These are phyloP conservation scores for Ochotona princeps DNA, from an alignment of 2,113 vertebrate species.

Conservation along the genomic window DNA sequence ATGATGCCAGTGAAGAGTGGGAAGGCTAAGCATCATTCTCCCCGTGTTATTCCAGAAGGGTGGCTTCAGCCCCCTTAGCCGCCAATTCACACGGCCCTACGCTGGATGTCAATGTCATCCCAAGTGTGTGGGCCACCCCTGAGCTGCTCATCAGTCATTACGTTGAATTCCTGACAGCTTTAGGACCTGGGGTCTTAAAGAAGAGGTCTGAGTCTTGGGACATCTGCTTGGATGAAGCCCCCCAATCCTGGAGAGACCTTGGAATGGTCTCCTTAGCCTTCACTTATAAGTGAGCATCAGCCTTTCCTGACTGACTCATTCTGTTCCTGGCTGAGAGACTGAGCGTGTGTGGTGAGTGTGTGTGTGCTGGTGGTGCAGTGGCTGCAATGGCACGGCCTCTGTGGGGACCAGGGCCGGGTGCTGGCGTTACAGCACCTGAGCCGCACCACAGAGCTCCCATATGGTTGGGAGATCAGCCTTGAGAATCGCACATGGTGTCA, in stretches of 20 bases:
- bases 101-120: background rate
- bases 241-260: no score
- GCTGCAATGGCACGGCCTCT: no score
- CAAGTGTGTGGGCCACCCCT: no score
- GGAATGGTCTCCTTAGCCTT: background rate
- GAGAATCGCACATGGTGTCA: slow-evolving; percentile 59
- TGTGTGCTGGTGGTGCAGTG: background rate
- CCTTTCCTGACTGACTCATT: background rate
- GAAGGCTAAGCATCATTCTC: background rate
- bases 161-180: background rate
- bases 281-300: background rate
- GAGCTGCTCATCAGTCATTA: no score
- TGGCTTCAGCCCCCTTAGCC: fast-evolving
- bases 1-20: background rate
- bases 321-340: background rate
- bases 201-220: background rate
- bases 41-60: background rate
- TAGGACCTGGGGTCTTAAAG: background rate
- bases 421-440: background rate
- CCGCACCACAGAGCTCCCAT: slow-evolving; percentile 39
- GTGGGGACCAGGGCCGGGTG: background rate
- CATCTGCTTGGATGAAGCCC: background rate
- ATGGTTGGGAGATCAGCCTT: slow-evolving; percentile 66
- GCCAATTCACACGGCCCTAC: fast-evolving
- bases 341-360: background rate